These are phyloP conservation scores for Patella pellucida DNA, from an alignment of 2,888 invertebrate species.

Conservation along the genomic window DNA sequence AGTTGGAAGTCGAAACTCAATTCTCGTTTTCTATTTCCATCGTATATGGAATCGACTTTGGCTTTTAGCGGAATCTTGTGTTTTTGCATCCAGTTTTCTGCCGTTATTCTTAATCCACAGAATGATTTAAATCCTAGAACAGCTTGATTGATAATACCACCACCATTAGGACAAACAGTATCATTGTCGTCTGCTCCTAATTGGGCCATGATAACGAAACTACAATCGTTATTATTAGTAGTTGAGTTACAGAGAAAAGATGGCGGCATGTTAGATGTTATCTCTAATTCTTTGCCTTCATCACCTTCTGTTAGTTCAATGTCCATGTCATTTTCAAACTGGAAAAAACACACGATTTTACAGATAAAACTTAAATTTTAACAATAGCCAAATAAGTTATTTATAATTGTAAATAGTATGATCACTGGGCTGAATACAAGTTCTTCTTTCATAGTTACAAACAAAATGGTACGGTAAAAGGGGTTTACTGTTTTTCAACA, in stretches of 20 bases:
- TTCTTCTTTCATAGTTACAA: no score
- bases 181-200: constrained; percentile 22
- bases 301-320: constrained; percentile 38
- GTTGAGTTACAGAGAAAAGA: constrained; percentile 39
- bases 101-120: constrained; percentile 38
- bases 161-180: constrained; percentile 29
- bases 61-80: constrained; percentile 40
- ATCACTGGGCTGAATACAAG: no score
- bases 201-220: constrained; percentile 23
- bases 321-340: constrained; percentile 32
- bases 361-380: no score
- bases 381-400: no score
- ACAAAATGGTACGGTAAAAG: no score
- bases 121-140: constrained; percentile 34
- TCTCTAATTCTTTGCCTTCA: constrained; percentile 23
- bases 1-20: constrained; percentile 31
- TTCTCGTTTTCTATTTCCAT: constrained; percentile 35
- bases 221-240: constrained; percentile 30
- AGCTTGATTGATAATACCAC: constrained; percentile 32
- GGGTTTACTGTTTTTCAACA: no score
- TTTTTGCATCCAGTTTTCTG: constrained; percentile 38
- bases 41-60: constrained; percentile 40
- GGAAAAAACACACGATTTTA: background rate
- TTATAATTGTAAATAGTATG: no score
- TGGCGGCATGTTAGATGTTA: constrained; percentile 38